phyloP scores from a whole-genome alignment of 2,113 vertebrate genomes.

The Stercorarius parasiticus region DNA sequence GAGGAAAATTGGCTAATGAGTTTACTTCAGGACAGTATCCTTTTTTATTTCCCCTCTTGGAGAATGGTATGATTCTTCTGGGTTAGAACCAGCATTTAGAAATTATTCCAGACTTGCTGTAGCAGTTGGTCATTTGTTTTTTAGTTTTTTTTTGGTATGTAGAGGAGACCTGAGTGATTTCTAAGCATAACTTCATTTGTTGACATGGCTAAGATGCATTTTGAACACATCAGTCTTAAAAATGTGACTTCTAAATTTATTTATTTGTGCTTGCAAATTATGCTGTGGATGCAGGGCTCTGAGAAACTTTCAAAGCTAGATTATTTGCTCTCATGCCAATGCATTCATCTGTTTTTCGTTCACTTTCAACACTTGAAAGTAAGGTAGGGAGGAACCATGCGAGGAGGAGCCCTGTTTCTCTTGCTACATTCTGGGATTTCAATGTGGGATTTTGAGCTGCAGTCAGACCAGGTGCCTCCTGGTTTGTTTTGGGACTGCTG shows the following conservation, averaged over 20 bases:
- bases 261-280: background rate
- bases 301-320: background rate
- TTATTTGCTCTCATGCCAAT: background rate
- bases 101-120: background rate
- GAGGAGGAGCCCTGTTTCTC: background rate
- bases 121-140: background rate
- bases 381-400: background rate
- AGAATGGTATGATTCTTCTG: background rate
- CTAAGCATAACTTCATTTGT: background rate
- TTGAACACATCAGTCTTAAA: background rate
- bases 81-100: background rate
- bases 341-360: background rate
- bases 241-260: background rate
- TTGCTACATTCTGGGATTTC: background rate
- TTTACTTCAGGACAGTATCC: background rate
- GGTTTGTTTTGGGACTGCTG: background rate
- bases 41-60: background rate
- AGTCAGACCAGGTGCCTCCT: background rate
- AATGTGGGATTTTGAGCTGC: background rate
- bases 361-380: background rate
- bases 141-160: background rate
- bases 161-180: background rate
- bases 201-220: background rate
- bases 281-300: background rate
- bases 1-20: background rate